phyloP scores from a whole-genome alignment of 2,797 vertebrate genomes.

The Pygocentrus nattereri region DNA sequence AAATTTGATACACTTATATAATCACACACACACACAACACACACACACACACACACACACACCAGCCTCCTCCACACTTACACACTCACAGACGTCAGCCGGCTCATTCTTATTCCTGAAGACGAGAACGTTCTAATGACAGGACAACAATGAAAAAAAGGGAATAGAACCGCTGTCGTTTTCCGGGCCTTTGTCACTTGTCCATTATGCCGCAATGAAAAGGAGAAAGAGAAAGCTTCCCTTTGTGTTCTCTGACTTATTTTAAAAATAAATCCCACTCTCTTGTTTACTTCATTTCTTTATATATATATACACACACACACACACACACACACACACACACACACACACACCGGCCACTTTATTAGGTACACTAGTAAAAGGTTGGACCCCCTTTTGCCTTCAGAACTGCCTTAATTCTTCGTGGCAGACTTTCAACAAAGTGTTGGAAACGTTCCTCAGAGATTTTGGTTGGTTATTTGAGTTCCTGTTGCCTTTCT shows the following conservation, averaged over 20 bases:
- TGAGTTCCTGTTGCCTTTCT: too few species aligned
- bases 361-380: too few species aligned
- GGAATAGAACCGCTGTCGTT: not conserved
- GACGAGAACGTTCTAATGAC: not conserved
- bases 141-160: not conserved
- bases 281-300: not conserved
- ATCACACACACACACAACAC: constrained; percentile 14
- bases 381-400: too few species aligned
- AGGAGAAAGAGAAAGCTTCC: not conserved
- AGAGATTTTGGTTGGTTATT: too few species aligned
- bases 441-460: too few species aligned
- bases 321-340: too few species aligned
- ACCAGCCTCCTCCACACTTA: not conserved
- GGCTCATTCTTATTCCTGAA: not conserved
- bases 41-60: constrained; percentile 25
- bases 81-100: constrained; percentile 14
- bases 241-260: not conserved
- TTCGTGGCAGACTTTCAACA: too few species aligned
- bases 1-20: not conserved
- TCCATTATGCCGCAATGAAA: not conserved
- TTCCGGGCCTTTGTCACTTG: not conserved
- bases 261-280: not conserved
- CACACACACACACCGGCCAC: too few species aligned
- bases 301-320: not conserved
- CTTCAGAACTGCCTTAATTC: too few species aligned